A percentile compares a stretch with the other conserved stretches of the same genome.
Evolutionary conservation across 2,113 vertebrate species (phyloP).

Genomic region (Mungos mungo): DNA sequence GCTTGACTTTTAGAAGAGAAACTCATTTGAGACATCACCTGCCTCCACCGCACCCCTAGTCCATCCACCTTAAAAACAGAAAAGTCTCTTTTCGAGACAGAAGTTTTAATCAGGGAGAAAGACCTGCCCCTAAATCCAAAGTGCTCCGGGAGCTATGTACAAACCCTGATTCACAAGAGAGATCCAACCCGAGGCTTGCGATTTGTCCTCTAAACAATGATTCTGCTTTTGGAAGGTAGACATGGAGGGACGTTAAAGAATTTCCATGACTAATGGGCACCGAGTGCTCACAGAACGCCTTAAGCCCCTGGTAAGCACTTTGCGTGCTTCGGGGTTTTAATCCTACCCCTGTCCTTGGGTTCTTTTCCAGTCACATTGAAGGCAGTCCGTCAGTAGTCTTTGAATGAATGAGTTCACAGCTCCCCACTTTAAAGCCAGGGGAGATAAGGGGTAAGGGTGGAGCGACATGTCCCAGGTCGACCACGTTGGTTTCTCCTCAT

Average conservation of each 20-base stretch:
- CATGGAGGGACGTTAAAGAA: neutral
- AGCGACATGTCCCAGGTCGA: neutral
- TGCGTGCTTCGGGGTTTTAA: fast-evolving
- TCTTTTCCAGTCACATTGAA: neutral
- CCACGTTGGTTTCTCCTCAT: neutral
- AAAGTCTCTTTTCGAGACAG: neutral
- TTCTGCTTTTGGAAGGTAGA: neutral
- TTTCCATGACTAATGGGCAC: too few relatives aligned
- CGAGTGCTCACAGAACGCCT: neutral
- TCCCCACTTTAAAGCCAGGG: neutral
- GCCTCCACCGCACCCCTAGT: neutral
- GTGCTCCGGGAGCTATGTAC: too few relatives aligned
- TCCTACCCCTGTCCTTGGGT: too few relatives aligned
- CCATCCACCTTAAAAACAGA: neutral
- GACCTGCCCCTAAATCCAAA: neutral
- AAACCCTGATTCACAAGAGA: neutral
- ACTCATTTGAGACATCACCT: neutral
- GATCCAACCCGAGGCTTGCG: neutral
- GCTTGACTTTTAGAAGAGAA: neutral
- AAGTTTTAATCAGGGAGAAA: neutral
- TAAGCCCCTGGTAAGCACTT: neutral
- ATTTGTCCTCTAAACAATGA: neutral
- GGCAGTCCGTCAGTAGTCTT: neutral
- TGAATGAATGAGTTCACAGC: neutral
- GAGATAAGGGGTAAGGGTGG: too few relatives aligned